A percentile compares a stretch with the other conserved stretches of the same genome.
Conservation (phyloP, 2,888 invertebrate species). For the Cybosia mesomella region DNA sequence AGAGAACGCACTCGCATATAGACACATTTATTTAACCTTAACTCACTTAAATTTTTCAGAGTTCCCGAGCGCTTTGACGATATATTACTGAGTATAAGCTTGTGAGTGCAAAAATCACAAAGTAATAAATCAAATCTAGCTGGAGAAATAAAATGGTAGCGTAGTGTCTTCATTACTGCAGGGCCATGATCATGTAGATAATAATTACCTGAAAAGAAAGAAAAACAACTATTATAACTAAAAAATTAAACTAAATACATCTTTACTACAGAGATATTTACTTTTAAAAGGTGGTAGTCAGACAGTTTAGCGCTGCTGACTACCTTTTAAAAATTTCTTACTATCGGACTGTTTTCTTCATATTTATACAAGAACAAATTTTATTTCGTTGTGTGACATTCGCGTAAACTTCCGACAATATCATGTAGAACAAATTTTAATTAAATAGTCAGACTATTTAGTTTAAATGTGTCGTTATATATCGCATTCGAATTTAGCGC, state of each 20-base stretch:
- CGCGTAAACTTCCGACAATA: too few species aligned
- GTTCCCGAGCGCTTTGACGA: neutral
- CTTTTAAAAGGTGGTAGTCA: too few species aligned
- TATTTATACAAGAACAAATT: too few species aligned
- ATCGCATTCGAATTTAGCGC: too few species aligned
- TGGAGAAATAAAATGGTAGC: neutral
- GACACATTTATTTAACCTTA: neutral
- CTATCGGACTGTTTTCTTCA: too few species aligned
- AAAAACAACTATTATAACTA: neutral
- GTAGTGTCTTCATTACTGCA: neutral
- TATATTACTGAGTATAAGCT: neutral
- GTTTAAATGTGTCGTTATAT: too few species aligned
- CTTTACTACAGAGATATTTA: too few species aligned
- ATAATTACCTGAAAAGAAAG: constrained; percentile 15
- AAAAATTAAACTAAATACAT: neutral
- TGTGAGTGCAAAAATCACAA: neutral
- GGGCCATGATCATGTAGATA: neutral
- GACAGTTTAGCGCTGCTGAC: too few species aligned
- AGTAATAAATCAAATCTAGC: neutral
- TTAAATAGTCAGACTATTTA: too few species aligned
- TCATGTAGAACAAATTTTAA: too few species aligned
- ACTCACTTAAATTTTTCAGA: neutral
- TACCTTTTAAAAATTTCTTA: too few species aligned
- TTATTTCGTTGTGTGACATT: too few species aligned
- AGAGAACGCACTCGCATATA: neutral